Conservation (phyloP, 2,113 vertebrate species). For the Oxyura jamaicensis region DNA sequence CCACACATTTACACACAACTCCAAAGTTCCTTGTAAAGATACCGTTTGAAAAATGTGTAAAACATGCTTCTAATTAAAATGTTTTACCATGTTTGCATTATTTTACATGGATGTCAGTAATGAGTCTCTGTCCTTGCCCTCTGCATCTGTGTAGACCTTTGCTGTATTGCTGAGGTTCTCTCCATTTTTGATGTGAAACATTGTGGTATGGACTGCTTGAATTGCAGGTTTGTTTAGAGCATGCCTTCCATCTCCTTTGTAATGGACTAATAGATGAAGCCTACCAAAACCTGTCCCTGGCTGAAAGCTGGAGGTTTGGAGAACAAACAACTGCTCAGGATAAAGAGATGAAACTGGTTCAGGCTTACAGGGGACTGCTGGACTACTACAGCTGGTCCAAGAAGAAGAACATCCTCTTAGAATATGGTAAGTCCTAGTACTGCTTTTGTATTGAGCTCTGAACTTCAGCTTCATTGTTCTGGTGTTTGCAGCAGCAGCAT, state of each 20-base stretch:
- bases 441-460: background rate
- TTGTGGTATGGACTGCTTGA: background rate
- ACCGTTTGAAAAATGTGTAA: background rate
- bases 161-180: background rate
- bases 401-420: constrained; percentile 70
- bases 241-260: constrained; percentile 86
- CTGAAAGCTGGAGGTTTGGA: constrained; percentile 89
- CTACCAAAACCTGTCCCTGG: constrained; percentile 76
- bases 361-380: constrained; percentile 87
- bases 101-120: background rate
- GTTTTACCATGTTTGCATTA: background rate
- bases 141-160: background rate
- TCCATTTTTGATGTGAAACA: background rate
- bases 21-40: background rate
- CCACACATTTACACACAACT: background rate
- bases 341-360: constrained; percentile 80
- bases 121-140: background rate
- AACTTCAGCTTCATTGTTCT: background rate
- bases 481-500: background rate
- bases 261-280: constrained; percentile 83
- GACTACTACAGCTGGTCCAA: constrained; percentile 86
- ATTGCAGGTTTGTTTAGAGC: constrained; percentile 88
- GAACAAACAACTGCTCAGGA: constrained; percentile 76
- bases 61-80: background rate
- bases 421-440: constrained; percentile 72